Base-by-base conservation (phyloP, 2,888 invertebrate genomes). In the Sminthurides aquaticus region DNA sequence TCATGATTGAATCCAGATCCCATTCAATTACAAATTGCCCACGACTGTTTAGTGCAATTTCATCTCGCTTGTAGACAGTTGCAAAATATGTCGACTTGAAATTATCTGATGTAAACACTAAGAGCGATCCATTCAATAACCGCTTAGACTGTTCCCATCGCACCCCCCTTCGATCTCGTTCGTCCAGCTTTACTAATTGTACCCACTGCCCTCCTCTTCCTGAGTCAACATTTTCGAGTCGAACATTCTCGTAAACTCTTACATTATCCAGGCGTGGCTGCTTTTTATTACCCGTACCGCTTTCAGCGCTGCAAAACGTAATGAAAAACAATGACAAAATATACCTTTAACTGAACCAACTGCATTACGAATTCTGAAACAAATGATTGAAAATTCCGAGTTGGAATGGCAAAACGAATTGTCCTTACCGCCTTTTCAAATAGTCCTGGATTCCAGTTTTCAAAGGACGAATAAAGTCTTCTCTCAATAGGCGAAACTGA, bases 391-490 rank as follows among this genome's bases (percentile, higher is more conserved):
- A 3, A 69, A 71, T 0, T 69, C 43, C 79, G 78, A 69, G 60
- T 24, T 59, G 55, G 34, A 58, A 43, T n/a, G 15, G 48, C 20
- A 34, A 11, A 22, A 15, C 27, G 2, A 57, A 43, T 5, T 20
- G n/a, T 25, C 28, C 52, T 57, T 60, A 76, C 5, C 70, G 79
- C 70, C 82, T 80, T 76, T 82, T 80, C 70, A 81, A 76, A 74
- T 83, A 85, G 75, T 82, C 80, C 70, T 77, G 76, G 77, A 89
- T 82, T 67, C 87, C 88, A 75, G 86, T 82, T 43, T 88, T 79
- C 27, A 93, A 77, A 0, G 91, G 89, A 22, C 82, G 81, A 43
- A 89, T 82, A 76, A 88, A 90, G 78, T 93, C 92, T 79, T 92
- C 90, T 43, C 89, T 79, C 58, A 92, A 76, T 43, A 91, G 79